Evolutionary conservation across 2,888 invertebrate species (phyloP).

Genomic region (Platerodrilus igneus): DNA sequence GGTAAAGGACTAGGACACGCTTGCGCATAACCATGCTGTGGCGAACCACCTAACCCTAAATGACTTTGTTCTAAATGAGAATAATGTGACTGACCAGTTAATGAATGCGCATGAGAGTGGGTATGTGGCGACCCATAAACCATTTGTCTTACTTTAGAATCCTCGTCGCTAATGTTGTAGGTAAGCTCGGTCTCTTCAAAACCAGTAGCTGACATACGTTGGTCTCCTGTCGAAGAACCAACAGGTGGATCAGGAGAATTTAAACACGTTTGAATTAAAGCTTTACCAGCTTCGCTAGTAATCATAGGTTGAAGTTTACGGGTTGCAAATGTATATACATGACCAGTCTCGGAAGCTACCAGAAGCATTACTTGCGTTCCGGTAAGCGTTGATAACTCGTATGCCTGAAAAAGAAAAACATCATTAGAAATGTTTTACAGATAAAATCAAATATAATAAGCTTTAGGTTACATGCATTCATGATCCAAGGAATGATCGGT

Average conservation of each 20-base stretch:
- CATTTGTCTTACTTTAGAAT: constrained; percentile 96
- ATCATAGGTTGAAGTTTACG: constrained; percentile 99
- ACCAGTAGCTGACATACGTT: constrained; percentile 96
- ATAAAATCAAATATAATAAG: too few species aligned
- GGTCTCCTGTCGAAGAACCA: constrained; percentile 69
- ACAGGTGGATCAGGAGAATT: constrained; percentile 92
- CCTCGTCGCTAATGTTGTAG: constrained; percentile 92
- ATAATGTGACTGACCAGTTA: constrained; percentile 45
- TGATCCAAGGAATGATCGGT: too few species aligned
- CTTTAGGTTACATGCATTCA: too few species aligned
- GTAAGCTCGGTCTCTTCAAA: constrained; percentile 98
- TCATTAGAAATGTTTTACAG: too few species aligned
- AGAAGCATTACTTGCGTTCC: constrained; percentile 99
- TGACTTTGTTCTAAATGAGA: constrained; percentile 45
- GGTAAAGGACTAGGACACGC: constrained; percentile 72
- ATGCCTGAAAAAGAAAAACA: constrained; percentile 76
- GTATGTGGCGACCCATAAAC: constrained; percentile 70
- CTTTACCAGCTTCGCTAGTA: constrained; percentile 94
- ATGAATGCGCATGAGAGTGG: constrained; percentile 60
- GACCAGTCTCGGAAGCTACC: constrained; percentile 98
- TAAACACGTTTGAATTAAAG: constrained; percentile 96
- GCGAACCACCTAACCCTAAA: constrained; percentile 46
- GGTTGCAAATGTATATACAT: constrained; percentile 99
- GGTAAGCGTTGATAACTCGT: constrained; percentile 96
- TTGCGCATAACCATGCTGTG: constrained; percentile 56